These are phyloP conservation scores for Embiotoca jacksoni DNA, from an alignment of 2,113 vertebrate genomes.

Conservation along the genomic window DNA sequence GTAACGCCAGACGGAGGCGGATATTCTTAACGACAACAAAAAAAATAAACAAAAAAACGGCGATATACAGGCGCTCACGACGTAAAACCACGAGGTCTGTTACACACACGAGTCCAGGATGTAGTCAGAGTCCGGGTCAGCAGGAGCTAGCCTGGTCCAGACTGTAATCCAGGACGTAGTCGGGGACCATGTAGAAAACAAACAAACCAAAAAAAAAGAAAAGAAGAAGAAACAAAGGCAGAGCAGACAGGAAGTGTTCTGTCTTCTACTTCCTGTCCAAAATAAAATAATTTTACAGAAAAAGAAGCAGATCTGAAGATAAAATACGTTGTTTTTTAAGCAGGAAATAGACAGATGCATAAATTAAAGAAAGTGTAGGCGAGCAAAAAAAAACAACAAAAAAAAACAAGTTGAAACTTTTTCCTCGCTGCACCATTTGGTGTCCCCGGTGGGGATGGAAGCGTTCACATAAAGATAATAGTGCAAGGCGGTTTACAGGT, in stretches of 20 bases:
- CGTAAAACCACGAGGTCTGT: conserved; percentile 11
- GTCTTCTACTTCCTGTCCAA: too few species aligned
- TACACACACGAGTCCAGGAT: conserved; percentile 22
- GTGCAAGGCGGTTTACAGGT: conserved; percentile 2
- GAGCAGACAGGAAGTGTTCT: conserved; percentile 12
- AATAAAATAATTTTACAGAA: too few species aligned
- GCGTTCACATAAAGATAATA: background rate
- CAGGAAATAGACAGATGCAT: conserved; percentile 43
- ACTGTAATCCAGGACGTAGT: conserved; percentile 32
- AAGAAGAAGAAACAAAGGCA: conserved; percentile 10
- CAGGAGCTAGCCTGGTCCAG: background rate
- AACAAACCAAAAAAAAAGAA: background rate
- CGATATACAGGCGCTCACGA: conserved; percentile 4
- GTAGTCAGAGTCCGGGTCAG: conserved; percentile 17
- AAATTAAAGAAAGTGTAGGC: background rate
- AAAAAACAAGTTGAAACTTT: too few species aligned
- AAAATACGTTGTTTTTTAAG: background rate
- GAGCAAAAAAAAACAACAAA: too few species aligned
- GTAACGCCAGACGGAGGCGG: background rate
- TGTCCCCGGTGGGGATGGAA: background rate
- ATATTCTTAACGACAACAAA: background rate
- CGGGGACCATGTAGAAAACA: background rate
- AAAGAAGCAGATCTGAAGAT: conserved; percentile 1
- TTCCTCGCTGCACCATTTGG: conserved; percentile 8
- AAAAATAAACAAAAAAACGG: conserved; percentile 16